Conservation (phyloP, 1,140 invertebrate genomes). For the Spodoptera litura region DNA sequence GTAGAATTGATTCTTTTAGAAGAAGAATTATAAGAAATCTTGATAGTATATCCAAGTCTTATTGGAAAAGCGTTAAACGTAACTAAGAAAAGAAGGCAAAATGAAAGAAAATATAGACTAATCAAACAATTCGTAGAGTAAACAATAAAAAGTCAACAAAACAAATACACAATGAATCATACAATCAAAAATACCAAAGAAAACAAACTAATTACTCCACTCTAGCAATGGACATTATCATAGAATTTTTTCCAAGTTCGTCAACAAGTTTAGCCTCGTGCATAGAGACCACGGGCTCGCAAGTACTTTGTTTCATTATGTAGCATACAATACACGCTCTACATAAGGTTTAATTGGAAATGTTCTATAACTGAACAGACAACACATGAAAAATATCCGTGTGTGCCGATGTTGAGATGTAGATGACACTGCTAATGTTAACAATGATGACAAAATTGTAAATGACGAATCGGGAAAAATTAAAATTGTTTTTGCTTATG, state of each 20-base stretch:
- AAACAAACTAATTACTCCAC: background rate
- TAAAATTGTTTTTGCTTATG: no score
- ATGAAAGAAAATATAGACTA: no score
- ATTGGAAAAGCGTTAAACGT: no score
- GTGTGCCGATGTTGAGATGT: slow-evolving; percentile 36
- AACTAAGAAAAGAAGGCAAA: no score
- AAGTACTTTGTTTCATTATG: slow-evolving; percentile 37
- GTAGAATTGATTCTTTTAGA: no score
- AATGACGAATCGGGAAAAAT: background rate
- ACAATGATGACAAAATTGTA: background rate
- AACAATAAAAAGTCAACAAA: no score
- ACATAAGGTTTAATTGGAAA: slow-evolving; percentile 43
- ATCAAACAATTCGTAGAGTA: no score
- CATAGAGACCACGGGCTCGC: background rate
- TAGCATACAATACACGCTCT: slow-evolving; percentile 32
- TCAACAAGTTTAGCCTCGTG: slow-evolving; percentile 6
- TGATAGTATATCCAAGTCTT: no score
- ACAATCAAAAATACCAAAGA: background rate
- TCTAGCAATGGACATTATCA: background rate
- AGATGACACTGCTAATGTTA: background rate
- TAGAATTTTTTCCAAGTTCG: slow-evolving; percentile 7
- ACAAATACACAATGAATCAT: no score
- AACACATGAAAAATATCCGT: slow-evolving; percentile 32
- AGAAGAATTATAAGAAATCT: no score
- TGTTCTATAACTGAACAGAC: slow-evolving; percentile 21